phyloP scores from a whole-genome alignment of 2,797 vertebrate genomes.

The Phrynocephalus forsythii region DNA sequence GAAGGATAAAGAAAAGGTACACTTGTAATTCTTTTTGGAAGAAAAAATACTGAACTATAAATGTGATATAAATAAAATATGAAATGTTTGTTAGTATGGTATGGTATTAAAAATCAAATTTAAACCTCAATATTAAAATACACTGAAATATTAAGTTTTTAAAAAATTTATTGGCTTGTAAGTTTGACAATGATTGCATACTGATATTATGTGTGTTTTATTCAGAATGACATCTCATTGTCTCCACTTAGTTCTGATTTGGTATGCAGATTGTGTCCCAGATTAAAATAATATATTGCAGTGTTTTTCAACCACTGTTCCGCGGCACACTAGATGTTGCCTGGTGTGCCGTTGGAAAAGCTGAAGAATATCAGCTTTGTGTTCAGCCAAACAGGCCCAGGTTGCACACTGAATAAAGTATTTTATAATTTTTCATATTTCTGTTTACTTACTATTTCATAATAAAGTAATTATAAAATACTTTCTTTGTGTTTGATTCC shows the following conservation, averaged over 20 bases:
- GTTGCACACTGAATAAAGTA: too few species aligned
- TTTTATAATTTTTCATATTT: too few species aligned
- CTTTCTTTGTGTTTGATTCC: too few species aligned
- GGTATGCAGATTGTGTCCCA: background rate
- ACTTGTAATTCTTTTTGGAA: background rate
- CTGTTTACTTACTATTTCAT: too few species aligned
- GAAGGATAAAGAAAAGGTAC: conserved; percentile 95
- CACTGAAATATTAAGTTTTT: background rate
- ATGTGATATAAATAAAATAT: background rate
- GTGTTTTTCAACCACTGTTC: too few species aligned
- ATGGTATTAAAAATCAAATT: background rate
- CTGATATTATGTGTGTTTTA: background rate
- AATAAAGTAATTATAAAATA: too few species aligned
- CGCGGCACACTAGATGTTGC: too few species aligned
- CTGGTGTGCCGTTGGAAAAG: too few species aligned
- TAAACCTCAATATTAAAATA: background rate
- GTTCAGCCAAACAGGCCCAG: too few species aligned
- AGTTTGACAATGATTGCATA: background rate
- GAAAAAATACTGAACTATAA: background rate
- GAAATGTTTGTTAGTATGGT: background rate
- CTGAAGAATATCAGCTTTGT: too few species aligned
- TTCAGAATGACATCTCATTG: background rate
- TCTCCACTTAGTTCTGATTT: background rate
- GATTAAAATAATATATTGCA: background rate
- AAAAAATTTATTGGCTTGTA: background rate